Evolutionary conservation across 2,888 invertebrate species (phyloP).

Genomic region (Baccha elongata): DNA sequence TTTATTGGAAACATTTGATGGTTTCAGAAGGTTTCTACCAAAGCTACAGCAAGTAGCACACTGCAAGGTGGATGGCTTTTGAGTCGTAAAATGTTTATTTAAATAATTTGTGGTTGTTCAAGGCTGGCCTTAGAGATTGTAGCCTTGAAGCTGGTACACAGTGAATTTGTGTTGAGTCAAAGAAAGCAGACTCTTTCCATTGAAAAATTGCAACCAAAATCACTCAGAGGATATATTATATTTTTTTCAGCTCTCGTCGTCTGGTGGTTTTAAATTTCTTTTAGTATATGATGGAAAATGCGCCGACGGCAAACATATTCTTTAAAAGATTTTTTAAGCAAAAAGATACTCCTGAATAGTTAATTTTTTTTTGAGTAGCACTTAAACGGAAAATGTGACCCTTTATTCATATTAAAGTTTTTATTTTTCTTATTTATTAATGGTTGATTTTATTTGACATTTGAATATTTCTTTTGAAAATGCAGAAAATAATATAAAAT

Average conservation of each 20-base stretch:
- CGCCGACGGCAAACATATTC: not conserved
- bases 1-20: conserved; percentile 53
- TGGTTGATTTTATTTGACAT: too few species aligned
- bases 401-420: too few species aligned
- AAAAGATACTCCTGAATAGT: too few species aligned
- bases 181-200: not conserved
- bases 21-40: conserved; percentile 17
- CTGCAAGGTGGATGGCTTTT: conserved; percentile 7
- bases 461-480: too few species aligned
- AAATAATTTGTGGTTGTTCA: conserved; percentile 43
- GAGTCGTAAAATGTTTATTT: conserved; percentile 68
- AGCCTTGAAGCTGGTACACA: conserved; percentile 11
- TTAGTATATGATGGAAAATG: not conserved
- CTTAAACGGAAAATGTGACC: too few species aligned
- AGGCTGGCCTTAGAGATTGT: conserved; percentile 45
- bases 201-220: not conserved
- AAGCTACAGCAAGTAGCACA: not conserved
- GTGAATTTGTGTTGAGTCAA: not conserved
- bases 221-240: not conserved
- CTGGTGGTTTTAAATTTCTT: not conserved
- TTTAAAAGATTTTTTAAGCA: not conserved
- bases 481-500: too few species aligned
- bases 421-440: too few species aligned
- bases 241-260: not conserved
- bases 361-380: too few species aligned